Evolutionary conservation across 2,797 vertebrate genomes (phyloP), one percentile per base, ranked within the genome.

Genomic region (Choloepus didactylus): DNA sequence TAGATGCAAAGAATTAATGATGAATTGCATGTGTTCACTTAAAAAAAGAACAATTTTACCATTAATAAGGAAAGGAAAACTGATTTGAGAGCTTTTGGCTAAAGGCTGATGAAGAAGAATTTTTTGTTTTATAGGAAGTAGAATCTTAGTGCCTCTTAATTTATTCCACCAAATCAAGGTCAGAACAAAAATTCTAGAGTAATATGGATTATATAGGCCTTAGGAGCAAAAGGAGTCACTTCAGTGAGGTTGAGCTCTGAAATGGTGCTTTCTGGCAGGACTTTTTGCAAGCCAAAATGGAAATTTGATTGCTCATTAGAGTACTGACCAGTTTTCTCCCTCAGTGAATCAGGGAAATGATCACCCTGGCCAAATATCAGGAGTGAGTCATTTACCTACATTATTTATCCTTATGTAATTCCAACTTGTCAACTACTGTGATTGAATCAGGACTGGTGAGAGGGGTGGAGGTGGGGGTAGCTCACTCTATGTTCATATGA

Each of bases 121-220:
- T 82, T 8, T 18, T 35, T 72, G 11, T 9, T 6, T 93, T 88
- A 66, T 0, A 91, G 62, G 51, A 97, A 75, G 67, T 18, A 93
- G 64, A 94, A 92, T 54, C 49, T 49, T 94, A 96, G 93, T 31
- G 8, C 15, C 44, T 91, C 75, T 75, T 77, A 85, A 90, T 93
- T 95, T 92, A 60, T 87, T 85, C 77, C 35, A 44, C 38, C 23
- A 77, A 75, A 75, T 77, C 31, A 77, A 67, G 49, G n/a, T 49
- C 54, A 95, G 60, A 67, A 51, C 64, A 56, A 93, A 92, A 76
- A 12, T 73, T 89, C 44, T 18, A 23, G 60, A 9, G 29, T 16
- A 96, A 44, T 59, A 56, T 44, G 19, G 14, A 64, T 49, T 83
- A 25, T n/a, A 27, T 23, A 51, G 18, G 8, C 44, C 44, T 81